Base-by-base conservation (phyloP, 1,140 invertebrate species). In the Theocolax elegans region DNA sequence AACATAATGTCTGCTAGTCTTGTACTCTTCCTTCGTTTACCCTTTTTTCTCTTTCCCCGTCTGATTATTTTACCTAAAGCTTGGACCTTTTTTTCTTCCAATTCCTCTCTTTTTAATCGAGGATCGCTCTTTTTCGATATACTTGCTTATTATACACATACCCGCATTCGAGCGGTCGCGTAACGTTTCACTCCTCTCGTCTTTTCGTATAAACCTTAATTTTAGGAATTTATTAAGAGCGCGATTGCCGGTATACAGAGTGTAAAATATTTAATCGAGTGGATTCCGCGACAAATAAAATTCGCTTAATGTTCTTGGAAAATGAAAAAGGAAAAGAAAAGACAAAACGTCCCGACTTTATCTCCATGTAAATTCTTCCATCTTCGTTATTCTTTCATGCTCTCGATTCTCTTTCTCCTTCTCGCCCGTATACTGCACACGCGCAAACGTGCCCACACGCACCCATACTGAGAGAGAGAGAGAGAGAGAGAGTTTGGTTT, bases 1-100 rank as follows among this genome's bases (percentile, higher is more conserved):
- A 83, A 77, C 79, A 82, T 82, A 78, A 82, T 82, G 81, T 81
- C 81, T 82, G 78, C 80, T 74, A 83, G 77, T 84, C 49, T 35
- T 4, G 31, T 10, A 6, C 31, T 67, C 58, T 48, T 35, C 23
- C n/a, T n/a, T 40, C 49, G 19, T 42, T 40, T 19, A 15, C 17
- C 3, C 25, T 25, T 15, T 15, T 10, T 35, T 54, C 31, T 2
- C 64, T 48, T 21, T 49, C 2, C 53, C 13, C 58, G 31, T 3
- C 54, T 59, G 42, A 67, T 67, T 67, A 59, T 59, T 49, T 38
- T 40, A 9, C 19, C 44, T 56, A 3, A n/a, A n/a, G n/a, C 35
- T 19, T n/a, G n/a, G 19, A 7, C 23, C 8, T 48, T 48, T 46
- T 15, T 17, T 46, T 29, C n/a, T 17, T 3, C 54, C 54, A 6